Percentiles rank a stretch among this genome's conserved stretches.
Conservation (phyloP, 2,888 invertebrate species). For the Phaedon cochleariae region DNA sequence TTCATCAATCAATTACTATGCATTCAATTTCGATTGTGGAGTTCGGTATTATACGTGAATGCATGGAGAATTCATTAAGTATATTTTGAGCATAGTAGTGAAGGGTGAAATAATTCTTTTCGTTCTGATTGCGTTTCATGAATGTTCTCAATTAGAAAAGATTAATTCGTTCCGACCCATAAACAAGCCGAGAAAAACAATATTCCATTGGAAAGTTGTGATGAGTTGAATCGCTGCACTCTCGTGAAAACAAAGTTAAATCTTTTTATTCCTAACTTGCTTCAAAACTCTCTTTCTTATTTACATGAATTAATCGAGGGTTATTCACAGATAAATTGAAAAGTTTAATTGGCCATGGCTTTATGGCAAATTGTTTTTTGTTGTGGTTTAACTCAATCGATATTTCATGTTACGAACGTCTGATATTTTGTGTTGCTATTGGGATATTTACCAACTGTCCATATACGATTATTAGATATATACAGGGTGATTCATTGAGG, state of each 20-base stretch:
- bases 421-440: too few relatives aligned
- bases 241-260: constrained; percentile 27
- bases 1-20: too few relatives aligned
- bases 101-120: too few relatives aligned
- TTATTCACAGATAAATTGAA: constrained; percentile 36
- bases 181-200: constrained; percentile 22
- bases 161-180: constrained; percentile 17
- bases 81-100: too few relatives aligned
- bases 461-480: too few relatives aligned
- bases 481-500: too few relatives aligned
- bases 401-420: too few relatives aligned
- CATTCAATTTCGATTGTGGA: too few relatives aligned
- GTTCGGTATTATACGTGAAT: too few relatives aligned
- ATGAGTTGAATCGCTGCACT: constrained; percentile 22
- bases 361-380: constrained; percentile 32
- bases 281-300: constrained; percentile 32
- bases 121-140: background rate
- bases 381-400: too few relatives aligned
- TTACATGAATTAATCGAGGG: constrained; percentile 39
- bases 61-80: too few relatives aligned
- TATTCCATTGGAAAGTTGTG: constrained; percentile 25
- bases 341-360: constrained; percentile 33
- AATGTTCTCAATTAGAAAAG: background rate
- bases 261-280: constrained; percentile 29
- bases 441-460: too few relatives aligned